Evolutionary conservation across 2,888 invertebrate genomes (phyloP).

Genomic region (Brassicogethes aeneus): DNA sequence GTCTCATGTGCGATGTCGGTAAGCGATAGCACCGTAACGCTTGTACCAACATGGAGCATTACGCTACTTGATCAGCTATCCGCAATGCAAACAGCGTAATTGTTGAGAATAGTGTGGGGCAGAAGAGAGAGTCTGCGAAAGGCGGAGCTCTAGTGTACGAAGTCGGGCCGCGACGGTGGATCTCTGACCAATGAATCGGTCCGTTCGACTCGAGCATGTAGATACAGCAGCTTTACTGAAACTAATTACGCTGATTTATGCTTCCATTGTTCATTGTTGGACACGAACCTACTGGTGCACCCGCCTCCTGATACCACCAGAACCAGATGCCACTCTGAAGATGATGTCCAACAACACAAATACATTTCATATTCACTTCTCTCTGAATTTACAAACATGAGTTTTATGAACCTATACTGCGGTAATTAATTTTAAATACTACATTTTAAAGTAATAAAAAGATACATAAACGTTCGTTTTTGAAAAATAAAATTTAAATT

Average conservation of each 20-base stretch:
- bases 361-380: too few species aligned
- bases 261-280: slow-evolving; percentile 87
- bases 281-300: too few species aligned
- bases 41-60: slow-evolving; percentile 20
- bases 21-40: slow-evolving; percentile 18
- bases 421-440: too few species aligned
- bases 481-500: too few species aligned
- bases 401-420: too few species aligned
- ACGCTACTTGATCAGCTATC: slow-evolving; percentile 11
- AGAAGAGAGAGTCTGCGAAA: slow-evolving; percentile 34
- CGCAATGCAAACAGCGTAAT: slow-evolving; percentile 13
- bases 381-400: too few species aligned
- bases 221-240: slow-evolving; percentile 49
- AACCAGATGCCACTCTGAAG: too few species aligned
- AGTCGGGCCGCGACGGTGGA: too few species aligned
- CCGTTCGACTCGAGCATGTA: slow-evolving; percentile 43
- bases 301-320: too few species aligned
- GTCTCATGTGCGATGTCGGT: slow-evolving; percentile 14
- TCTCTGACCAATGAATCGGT: slow-evolving; percentile 59
- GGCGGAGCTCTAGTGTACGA: slow-evolving; percentile 46
- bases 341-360: too few species aligned
- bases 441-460: too few species aligned
- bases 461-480: too few species aligned
- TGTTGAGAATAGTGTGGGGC: slow-evolving; percentile 9
- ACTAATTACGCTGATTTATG: slow-evolving; percentile 94